A percentile compares a stretch with the other conserved stretches of the same genome.
Evolutionary conservation across 1,140 invertebrate species (phyloP).

Genomic region (Calephelis nemesis): DNA sequence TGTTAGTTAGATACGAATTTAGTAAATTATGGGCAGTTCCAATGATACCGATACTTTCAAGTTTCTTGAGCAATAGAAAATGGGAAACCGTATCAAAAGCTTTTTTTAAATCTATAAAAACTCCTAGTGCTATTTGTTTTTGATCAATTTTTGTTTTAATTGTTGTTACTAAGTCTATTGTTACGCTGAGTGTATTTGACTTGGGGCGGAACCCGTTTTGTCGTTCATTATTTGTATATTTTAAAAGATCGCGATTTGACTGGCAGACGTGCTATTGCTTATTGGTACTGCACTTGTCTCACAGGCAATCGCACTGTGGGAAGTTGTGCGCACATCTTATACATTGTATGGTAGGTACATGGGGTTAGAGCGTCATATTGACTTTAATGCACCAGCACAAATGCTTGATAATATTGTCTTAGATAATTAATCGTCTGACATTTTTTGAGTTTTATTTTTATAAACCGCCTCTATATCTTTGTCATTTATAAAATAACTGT

Average conservation of each 20-base stretch:
- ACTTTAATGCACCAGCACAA: slow-evolving; percentile 13
- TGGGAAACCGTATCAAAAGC: no score
- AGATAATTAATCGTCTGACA: slow-evolving; percentile 12
- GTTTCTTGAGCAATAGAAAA: no score
- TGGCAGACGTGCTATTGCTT: background rate
- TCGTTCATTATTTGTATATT: background rate
- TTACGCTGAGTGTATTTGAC: no score
- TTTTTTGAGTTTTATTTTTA: slow-evolving; percentile 19
- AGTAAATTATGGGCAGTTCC: no score
- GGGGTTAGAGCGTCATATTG: slow-evolving; percentile 4
- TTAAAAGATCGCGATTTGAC: background rate
- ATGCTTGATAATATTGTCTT: background rate
- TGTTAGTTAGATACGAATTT: no score
- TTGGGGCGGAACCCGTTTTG: no score
- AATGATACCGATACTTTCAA: no score
- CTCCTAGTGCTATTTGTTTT: no score
- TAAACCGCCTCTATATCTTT: slow-evolving; percentile 15
- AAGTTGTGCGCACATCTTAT: background rate
- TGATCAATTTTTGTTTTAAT: no score
- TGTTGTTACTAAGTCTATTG: no score
- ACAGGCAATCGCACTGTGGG: no score
- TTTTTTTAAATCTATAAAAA: no score
- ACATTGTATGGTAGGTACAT: slow-evolving; percentile 9
- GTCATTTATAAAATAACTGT: slow-evolving; percentile 19
- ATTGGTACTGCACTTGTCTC: background rate